Conservation (phyloP, 1,140 invertebrate genomes). For the Brachionus rubens region DNA sequence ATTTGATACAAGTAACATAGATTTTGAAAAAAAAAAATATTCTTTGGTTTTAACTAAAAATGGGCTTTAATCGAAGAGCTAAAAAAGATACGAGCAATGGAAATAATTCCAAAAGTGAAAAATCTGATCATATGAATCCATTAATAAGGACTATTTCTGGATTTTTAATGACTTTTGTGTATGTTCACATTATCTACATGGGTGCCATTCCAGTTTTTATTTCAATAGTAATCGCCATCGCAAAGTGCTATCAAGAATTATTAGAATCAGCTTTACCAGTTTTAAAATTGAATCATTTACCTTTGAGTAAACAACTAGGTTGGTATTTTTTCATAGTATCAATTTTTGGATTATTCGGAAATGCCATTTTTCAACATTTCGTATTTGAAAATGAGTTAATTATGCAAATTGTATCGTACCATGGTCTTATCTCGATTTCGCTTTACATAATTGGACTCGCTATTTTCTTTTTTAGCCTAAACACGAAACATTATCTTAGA, state of each 20-base stretch:
- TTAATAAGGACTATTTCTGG: constrained; percentile 1
- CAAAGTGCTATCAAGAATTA: constrained; percentile 99
- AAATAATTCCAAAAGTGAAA: too few species aligned
- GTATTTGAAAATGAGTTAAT: constrained; percentile 89
- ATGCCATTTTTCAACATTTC: constrained; percentile 90
- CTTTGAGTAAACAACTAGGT: constrained; percentile 95
- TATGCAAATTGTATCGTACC: constrained; percentile 88
- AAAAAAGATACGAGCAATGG: too few species aligned
- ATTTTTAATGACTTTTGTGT: constrained; percentile 84
- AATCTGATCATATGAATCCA: background rate
- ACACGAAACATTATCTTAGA: constrained; percentile 94
- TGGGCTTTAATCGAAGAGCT: too few species aligned
- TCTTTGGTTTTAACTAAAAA: too few species aligned
- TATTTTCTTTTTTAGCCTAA: constrained; percentile 92
- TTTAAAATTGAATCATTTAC: constrained; percentile 91
- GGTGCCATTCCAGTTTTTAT: constrained; percentile 92
- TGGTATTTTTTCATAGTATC: constrained; percentile 98
- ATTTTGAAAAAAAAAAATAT: too few species aligned
- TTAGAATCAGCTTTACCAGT: constrained; percentile 98
- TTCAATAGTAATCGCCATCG: constrained; percentile 90
- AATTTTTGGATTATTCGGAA: constrained; percentile 98
- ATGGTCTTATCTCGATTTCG: constrained; percentile 93
- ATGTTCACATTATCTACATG: constrained; percentile 88
- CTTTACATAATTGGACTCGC: constrained; percentile 94
- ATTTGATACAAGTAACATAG: too few species aligned